phyloP scores from a whole-genome alignment of 2,113 vertebrate genomes.

The Eolophus roseicapilla region DNA sequence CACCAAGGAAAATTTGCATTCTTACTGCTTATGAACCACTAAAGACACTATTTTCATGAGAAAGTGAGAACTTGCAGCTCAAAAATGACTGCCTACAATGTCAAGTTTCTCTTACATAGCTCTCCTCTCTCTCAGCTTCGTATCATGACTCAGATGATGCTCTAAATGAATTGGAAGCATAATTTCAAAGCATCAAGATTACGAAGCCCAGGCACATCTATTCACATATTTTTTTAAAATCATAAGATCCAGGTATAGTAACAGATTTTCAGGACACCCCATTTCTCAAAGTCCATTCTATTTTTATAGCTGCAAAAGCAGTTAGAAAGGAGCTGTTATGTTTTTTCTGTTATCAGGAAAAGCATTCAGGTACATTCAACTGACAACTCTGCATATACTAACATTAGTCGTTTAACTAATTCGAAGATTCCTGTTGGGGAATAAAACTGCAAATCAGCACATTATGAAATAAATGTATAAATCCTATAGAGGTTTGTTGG shows the following conservation, averaged over 20 bases:
- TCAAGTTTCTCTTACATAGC: not conserved
- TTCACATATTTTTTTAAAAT: not conserved
- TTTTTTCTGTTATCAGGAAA: not conserved
- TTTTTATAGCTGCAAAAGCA: conserved; percentile 1
- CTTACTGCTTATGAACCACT: not conserved
- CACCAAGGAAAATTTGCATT: not conserved
- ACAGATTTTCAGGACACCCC: not conserved
- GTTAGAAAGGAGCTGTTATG: not conserved
- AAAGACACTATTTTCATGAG: not conserved
- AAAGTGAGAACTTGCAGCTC: not conserved
- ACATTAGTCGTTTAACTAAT: not conserved
- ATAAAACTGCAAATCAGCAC: not conserved
- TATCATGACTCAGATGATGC: conserved; percentile 3
- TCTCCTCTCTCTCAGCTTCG: not conserved
- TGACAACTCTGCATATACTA: not conserved
- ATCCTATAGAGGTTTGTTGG: not conserved
- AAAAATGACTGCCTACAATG: not conserved
- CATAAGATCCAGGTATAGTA: not conserved
- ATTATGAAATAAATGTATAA: not conserved
- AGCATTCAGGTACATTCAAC: not conserved
- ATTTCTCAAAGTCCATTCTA: conserved; percentile 1
- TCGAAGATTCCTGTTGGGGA: not conserved
- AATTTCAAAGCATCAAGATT: conserved; percentile 19
- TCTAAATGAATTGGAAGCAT: not conserved
- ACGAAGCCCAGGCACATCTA: not conserved